Evolutionary conservation across 2,888 invertebrate genomes (phyloP), one percentile per base, ranked within the genome.

Genomic region (Alsophila aescularia): DNA sequence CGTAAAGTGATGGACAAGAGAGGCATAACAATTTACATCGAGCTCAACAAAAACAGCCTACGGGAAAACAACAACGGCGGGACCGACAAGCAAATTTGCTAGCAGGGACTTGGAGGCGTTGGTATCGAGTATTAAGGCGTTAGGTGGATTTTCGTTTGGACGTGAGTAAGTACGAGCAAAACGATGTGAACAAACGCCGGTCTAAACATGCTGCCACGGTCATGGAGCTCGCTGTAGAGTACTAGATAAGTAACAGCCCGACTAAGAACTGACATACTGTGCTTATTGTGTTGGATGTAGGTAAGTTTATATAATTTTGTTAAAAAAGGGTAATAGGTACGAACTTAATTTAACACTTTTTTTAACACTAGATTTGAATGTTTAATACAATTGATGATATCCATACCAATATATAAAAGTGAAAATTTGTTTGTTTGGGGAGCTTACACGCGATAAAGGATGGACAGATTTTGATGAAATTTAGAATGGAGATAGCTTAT

Each of bases 1-100:
- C 31, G 16, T 18, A 39, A 24, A 27, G 3, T 31, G 2, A 34
- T 18, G 34, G 31, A 40, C 40, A 40, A 43, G 18, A 43, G 7
- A 15, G 15, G 2, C 34, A 34, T 44, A 24, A 35, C 12, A 50
- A 52, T 53, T 49, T 43, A 51, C 15, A 43, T 18, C 16, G 8
- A 49, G 15, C 41, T 43, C 49, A 43, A 4, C 31, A 31, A 16
- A 52, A 51, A 12, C 50, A 39, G 60, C 66, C 66, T 67, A 45
- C 10, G 29, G 16, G 41, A 57, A 53, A 62, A 56, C 18, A 62
- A 54, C 34, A 56, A 34, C 24, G 57, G 41, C 42, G 78, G 75
- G 50, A 44, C 32, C 12, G 35, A 35, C 60, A 32, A 60, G 58
- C 43, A 62, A 61, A 58, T 68, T 73, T 76, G 76, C 73, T 75